phyloP scores from a whole-genome alignment of 2,888 invertebrate species.

The Pecten maximus region DNA sequence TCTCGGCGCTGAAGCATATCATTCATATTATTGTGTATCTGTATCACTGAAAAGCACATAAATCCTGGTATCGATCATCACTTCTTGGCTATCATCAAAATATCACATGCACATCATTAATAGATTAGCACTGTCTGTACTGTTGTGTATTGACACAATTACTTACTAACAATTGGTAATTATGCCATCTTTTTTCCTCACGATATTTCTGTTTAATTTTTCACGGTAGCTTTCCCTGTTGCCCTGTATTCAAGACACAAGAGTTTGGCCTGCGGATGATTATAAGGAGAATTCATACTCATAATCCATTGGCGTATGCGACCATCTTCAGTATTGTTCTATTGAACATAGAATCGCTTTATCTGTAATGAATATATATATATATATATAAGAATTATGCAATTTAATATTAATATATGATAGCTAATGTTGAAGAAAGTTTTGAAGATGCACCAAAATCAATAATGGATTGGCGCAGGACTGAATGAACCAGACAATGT shows the following conservation, averaged over 20 bases:
- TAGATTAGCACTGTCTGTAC: not conserved
- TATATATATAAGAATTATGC: too few relatives aligned
- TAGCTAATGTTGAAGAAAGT: too few relatives aligned
- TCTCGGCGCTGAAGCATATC: too few relatives aligned
- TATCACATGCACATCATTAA: not conserved
- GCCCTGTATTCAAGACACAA: not conserved
- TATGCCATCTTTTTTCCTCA: not conserved
- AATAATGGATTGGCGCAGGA: too few relatives aligned
- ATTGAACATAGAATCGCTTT: too few relatives aligned
- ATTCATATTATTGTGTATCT: too few relatives aligned
- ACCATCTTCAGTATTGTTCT: not conserved
- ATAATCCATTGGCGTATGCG: not conserved
- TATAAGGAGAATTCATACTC: not conserved
- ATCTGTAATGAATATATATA: too few relatives aligned
- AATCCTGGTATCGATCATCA: not conserved
- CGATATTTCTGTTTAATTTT: conserved; percentile 26
- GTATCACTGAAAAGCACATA: too few relatives aligned
- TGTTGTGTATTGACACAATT: not conserved
- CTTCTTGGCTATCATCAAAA: not conserved
- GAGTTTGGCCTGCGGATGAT: not conserved
- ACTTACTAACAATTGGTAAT: not conserved
- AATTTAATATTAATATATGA: too few relatives aligned
- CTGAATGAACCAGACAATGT: not conserved
- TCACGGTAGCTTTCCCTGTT: conserved; percentile 30
- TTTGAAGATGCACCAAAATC: too few relatives aligned